Conservation (phyloP, 2,113 vertebrate species). For the Myiozetetes cayanensis region DNA sequence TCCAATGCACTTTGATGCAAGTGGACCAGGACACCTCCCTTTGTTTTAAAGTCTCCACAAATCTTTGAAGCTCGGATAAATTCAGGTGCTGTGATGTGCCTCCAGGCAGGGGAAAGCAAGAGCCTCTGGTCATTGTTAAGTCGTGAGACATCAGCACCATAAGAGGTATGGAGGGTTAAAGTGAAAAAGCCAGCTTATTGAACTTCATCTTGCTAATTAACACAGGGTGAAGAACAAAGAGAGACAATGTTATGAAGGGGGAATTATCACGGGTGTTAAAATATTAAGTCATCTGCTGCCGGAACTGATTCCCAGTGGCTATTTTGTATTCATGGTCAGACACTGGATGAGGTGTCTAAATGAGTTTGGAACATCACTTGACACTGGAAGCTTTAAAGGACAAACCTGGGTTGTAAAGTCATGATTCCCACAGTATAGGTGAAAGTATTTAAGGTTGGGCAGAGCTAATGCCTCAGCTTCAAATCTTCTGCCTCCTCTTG, state of each 20-base stretch:
- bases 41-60: background rate
- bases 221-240: background rate
- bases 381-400: background rate
- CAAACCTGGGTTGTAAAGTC: background rate
- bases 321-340: background rate
- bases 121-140: background rate
- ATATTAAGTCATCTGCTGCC: background rate
- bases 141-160: fast-evolving
- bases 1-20: background rate
- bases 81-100: background rate
- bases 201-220: background rate
- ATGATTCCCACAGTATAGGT: background rate
- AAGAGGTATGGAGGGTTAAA: background rate
- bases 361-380: background rate
- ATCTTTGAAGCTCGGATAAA: background rate
- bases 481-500: background rate
- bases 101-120: background rate
- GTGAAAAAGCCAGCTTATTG: background rate
- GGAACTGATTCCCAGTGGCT: background rate
- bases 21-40: background rate
- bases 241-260: background rate
- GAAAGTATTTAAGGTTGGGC: background rate
- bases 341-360: background rate
- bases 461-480: background rate
- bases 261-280: background rate